phyloP scores from a whole-genome alignment of 2,797 vertebrate genomes.

The Phrynocephalus forsythii region DNA sequence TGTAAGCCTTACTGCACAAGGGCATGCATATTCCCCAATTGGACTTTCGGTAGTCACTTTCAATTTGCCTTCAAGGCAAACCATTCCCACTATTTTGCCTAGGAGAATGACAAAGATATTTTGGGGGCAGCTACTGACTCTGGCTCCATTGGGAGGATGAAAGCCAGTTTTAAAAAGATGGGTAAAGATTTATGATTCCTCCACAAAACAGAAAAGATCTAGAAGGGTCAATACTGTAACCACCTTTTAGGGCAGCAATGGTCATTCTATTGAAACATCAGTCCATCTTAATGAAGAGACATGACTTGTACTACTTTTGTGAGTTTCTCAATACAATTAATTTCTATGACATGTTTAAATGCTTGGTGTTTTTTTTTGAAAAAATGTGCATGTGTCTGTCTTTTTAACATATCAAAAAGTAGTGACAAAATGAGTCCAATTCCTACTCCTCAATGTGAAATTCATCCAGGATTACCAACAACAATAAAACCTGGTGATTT shows the following conservation, averaged over 20 bases:
- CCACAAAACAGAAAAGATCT: not conserved
- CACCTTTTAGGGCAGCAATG: not conserved
- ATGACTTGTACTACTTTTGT: constrained; percentile 9
- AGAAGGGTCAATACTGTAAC: not conserved
- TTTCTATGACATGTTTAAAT: constrained; percentile 13
- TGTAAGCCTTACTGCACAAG: not conserved
- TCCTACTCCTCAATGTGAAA: not conserved
- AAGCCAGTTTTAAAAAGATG: not conserved
- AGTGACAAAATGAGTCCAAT: not conserved
- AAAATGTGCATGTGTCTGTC: no score
- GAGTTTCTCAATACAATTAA: constrained; percentile 2
- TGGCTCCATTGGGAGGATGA: no score
- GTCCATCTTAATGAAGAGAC: constrained; percentile 3
- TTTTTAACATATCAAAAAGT: not conserved
- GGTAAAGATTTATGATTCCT: not conserved
- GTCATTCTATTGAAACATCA: not conserved
- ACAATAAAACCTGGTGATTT: not conserved
- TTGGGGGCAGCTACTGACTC: not conserved
- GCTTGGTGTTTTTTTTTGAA: not conserved
- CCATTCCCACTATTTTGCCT: not conserved
- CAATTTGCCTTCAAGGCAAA: not conserved
- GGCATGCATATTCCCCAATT: not conserved
- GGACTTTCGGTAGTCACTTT: not conserved
- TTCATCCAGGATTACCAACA: not conserved
- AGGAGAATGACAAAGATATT: not conserved